These are phyloP conservation scores for Harpagifer antarcticus DNA, from an alignment of 2,797 vertebrate species.

Conservation along the genomic window DNA sequence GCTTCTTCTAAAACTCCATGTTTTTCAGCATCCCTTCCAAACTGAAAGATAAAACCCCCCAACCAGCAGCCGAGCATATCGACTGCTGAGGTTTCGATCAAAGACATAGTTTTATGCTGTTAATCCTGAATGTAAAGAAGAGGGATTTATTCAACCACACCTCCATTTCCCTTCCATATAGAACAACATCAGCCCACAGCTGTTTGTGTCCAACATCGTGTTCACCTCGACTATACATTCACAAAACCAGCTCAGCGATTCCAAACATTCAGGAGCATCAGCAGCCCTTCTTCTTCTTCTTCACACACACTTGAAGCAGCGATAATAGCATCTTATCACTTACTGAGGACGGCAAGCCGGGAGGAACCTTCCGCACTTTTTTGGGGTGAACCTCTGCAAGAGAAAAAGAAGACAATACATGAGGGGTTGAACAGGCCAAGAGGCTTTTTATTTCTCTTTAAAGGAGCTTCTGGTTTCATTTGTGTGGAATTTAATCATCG, in stretches of 20 bases:
- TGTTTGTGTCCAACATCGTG: constrained; percentile 35
- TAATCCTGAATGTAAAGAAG: neutral
- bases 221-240: constrained; percentile 1
- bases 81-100: neutral
- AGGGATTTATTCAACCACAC: neutral
- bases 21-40: neutral
- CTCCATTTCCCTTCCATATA: neutral
- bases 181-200: constrained; percentile 27
- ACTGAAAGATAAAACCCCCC: neutral
- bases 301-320: constrained; percentile 5
- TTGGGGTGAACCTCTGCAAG: constrained; percentile 94
- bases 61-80: neutral
- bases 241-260: constrained; percentile 22
- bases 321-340: constrained; percentile 77
- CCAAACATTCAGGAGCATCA: constrained; percentile 22
- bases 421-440: constrained; percentile 38
- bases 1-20: neutral
- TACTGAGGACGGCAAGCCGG: constrained; percentile 97
- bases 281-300: constrained; percentile 19
- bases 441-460: constrained; percentile 38
- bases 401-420: constrained; percentile 41
- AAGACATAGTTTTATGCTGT: too few relatives aligned
- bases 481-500: constrained; percentile 55
- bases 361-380: constrained; percentile 97
- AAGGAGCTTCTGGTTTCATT: constrained; percentile 31